Base-by-base conservation (phyloP, 2,113 vertebrate genomes). In the Hydropotes inermis region DNA sequence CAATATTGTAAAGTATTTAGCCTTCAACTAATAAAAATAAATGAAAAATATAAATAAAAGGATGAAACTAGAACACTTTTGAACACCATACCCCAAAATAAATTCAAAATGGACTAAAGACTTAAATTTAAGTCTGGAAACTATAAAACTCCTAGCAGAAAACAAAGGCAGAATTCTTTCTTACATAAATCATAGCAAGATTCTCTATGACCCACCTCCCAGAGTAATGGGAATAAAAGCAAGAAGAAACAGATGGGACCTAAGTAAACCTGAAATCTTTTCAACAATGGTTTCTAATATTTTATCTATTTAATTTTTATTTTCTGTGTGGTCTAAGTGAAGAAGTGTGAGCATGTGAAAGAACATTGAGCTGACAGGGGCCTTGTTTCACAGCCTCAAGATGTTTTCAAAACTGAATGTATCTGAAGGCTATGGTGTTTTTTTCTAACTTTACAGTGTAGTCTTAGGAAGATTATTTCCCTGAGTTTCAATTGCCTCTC, bases 251-350 rank as follows among this genome's bases (percentile, higher is more conserved):
- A 11, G 19, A 67, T 67, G 17, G 8, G 17, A 67, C 33, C 8
- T 67, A 36, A n/a, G 36, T n/a, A 36, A 36, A 67, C 33, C 19
- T 67, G 36, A 67, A 67, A 67, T 33, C 33, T 36, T 67, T 67
- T 36, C 64, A n/a, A 67, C 33, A 67, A 10, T 67, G 33, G n/a
- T 95, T 76, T 94, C 89, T 96, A 91, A 84, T 57, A 94, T 94
- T 93, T 87, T 23, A 92, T 90, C 36, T 93, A 43, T 93, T 97
- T 95, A 17, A 93, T 79, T 98, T 67, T 89, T 57, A 79, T 93
- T 95, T 95, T 95, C 45, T 94, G 43, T 94, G 90, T 83, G 28
- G 33, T 96, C 60, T 95, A 91, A 96, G 27, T 60, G 28, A 98
- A 97, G 25, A 39, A 83, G 8, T 87, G n/a, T 83, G 39, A 67